phyloP scores from a whole-genome alignment of 2,113 vertebrate species.

The Apus apus region DNA sequence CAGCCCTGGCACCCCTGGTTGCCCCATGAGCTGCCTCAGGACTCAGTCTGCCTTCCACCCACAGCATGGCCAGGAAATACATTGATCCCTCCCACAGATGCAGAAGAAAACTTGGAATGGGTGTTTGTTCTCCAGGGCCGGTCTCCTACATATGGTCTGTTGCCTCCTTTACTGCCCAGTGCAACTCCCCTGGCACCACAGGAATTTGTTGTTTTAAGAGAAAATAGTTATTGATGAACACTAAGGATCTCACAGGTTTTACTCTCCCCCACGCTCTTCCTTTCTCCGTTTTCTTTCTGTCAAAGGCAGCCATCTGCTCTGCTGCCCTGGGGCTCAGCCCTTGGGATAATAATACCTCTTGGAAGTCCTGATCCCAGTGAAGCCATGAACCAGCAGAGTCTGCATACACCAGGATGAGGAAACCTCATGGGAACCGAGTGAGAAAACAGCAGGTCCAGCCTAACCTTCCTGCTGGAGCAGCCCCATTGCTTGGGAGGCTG shows the following conservation, averaged over 20 bases:
- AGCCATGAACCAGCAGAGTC: background rate
- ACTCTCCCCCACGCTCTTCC: background rate
- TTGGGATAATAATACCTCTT: background rate
- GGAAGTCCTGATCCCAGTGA: background rate
- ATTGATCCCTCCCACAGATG: background rate
- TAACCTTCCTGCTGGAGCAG: background rate
- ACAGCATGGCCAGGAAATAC: background rate
- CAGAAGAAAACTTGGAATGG: background rate
- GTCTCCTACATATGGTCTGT: background rate
- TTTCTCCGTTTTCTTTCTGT: background rate
- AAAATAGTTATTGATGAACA: background rate
- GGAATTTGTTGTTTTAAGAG: background rate
- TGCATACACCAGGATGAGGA: background rate
- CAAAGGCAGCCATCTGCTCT: slow-evolving; percentile 1
- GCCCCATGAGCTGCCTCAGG: background rate
- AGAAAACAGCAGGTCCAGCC: slow-evolving; percentile 6
- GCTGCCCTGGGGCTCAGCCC: background rate
- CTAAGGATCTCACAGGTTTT: background rate
- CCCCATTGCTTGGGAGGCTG: background rate
- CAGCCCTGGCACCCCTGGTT: background rate
- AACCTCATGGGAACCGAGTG: background rate
- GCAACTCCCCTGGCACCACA: background rate
- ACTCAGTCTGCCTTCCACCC: background rate
- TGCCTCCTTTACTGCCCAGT: background rate
- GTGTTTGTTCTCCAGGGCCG: background rate